These are phyloP conservation scores for Drosophila affinis DNA, from an alignment of 2,888 invertebrate species.

Conservation along the genomic window DNA sequence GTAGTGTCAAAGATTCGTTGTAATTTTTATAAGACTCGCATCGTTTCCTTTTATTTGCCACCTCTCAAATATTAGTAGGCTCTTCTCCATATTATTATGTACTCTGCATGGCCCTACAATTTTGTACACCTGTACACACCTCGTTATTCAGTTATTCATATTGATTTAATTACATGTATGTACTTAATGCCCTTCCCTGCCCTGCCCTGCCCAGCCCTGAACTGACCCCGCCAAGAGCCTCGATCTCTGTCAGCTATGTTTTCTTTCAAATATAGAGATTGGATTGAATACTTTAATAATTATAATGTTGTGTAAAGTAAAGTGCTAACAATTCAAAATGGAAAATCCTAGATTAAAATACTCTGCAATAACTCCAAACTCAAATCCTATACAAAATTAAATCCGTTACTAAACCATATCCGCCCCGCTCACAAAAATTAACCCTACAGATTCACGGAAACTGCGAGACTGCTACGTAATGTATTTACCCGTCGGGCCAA, in stretches of 20 bases:
- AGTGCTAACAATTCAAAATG: constrained; percentile 79
- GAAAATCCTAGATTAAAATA: constrained; percentile 25
- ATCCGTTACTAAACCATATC: constrained; percentile 36
- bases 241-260: background rate
- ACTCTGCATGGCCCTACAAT: constrained; percentile 43
- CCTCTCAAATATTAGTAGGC: constrained; percentile 37
- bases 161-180: constrained; percentile 28
- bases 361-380: constrained; percentile 10
- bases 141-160: constrained; percentile 35
- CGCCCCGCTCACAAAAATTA: constrained; percentile 45
- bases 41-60: constrained; percentile 48
- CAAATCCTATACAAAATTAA: constrained; percentile 43
- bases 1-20: constrained; percentile 41
- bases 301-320: constrained; percentile 23
- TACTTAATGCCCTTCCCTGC: constrained; percentile 15
- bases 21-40: constrained; percentile 31
- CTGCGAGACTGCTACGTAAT: constrained; percentile 96
- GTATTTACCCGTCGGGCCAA: constrained; percentile 93
- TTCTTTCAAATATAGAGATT: constrained; percentile 12
- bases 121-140: constrained; percentile 35
- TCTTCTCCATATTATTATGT: constrained; percentile 29
- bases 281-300: constrained; percentile 18
- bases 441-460: constrained; percentile 95
- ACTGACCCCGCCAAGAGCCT: constrained; percentile 5
- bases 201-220: constrained; percentile 13